Evolutionary conservation across 2,888 invertebrate species (phyloP).

Genomic region (Protonemura montana): DNA sequence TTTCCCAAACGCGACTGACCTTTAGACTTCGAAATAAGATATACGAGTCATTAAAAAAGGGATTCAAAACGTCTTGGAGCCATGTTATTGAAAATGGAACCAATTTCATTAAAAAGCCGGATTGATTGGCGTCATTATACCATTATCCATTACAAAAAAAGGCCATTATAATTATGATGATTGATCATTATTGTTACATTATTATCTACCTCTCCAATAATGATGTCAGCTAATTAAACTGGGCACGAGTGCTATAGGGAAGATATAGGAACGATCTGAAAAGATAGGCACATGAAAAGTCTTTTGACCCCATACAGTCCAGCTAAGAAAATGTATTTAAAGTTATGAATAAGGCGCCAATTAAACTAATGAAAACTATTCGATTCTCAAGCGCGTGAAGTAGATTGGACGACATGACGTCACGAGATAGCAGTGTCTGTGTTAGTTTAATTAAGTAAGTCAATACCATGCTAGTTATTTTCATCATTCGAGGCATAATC

Average conservation of each 20-base stretch:
- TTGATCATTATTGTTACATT: conserved; percentile 7
- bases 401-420: neutral
- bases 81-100: neutral
- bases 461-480: neutral
- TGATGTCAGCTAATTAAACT: neutral
- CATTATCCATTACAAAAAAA: neutral
- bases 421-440: neutral
- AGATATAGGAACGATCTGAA: neutral
- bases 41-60: neutral
- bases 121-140: neutral
- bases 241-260: neutral
- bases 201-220: neutral
- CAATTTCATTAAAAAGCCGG: neutral
- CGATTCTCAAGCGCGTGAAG: neutral
- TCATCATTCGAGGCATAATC: neutral
- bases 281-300: neutral
- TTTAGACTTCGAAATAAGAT: neutral
- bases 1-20: neutral
- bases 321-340: neutral
- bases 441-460: neutral
- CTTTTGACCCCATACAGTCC: neutral
- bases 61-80: neutral
- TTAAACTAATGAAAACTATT: neutral
- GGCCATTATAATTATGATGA: neutral
- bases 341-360: neutral